Conservation (phyloP, 2,113 vertebrate genomes). For the Ictalurus punctatus region DNA sequence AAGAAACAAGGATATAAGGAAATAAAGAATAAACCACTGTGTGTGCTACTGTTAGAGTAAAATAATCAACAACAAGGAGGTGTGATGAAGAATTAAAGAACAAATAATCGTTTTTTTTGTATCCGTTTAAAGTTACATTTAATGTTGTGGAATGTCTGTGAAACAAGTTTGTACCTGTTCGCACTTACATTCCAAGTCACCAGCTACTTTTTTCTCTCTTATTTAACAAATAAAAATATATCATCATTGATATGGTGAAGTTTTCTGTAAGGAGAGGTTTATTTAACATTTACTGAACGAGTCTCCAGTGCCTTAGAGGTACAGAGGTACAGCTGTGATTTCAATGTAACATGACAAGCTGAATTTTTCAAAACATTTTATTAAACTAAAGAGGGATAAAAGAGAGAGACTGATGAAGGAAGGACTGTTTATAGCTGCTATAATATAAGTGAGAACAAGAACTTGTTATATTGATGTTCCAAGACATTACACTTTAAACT, state of each 20-base stretch:
- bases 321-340: not conserved
- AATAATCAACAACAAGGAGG: not conserved
- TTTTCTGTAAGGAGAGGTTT: not conserved
- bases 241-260: not conserved
- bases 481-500: not conserved
- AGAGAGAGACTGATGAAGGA: not conserved
- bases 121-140: not conserved
- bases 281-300: not conserved
- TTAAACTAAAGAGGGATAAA: not conserved
- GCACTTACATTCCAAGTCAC: not conserved
- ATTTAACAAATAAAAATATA: not conserved
- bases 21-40: not conserved
- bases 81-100: not conserved
- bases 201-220: not conserved
- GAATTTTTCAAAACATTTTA: not conserved
- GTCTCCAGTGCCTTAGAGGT: not conserved
- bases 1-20: not conserved
- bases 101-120: no score
- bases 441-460: not conserved
- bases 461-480: not conserved
- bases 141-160: not conserved
- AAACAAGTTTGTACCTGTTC: not conserved
- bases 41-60: not conserved
- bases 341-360: not conserved
- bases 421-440: not conserved